phyloP scores from a whole-genome alignment of 2,888 invertebrate species.

The Minunthozetes semirufus region DNA sequence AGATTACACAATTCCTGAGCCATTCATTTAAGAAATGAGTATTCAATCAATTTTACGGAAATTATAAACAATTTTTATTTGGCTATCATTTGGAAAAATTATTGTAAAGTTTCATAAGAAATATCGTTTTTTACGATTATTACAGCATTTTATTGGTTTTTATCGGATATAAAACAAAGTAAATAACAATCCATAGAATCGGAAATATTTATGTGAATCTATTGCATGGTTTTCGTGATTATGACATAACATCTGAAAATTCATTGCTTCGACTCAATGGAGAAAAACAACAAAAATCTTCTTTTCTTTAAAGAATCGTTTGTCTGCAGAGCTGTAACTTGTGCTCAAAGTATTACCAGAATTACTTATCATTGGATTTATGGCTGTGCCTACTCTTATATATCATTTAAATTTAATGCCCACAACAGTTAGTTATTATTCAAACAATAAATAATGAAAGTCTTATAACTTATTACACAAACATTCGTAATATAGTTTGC shows the following conservation, averaged over 20 bases:
- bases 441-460: constrained; percentile 15
- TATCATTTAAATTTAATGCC: not conserved
- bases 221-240: constrained; percentile 1
- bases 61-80: no score
- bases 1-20: not conserved
- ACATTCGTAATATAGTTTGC: constrained; percentile 11
- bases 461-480: constrained; percentile 2
- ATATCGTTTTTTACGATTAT: no score
- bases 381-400: constrained; percentile 19
- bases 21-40: not conserved
- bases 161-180: no score
- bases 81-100: no score
- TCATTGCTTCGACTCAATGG: not conserved
- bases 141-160: no score
- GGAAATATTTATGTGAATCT: not conserved
- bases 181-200: not conserved
- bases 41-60: no score
- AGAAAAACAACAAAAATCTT: not conserved
- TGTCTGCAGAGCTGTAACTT: not conserved
- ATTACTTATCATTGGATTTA: constrained; percentile 13
- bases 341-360: not conserved
- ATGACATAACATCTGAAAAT: not conserved
- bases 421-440: constrained; percentile 18
- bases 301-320: not conserved
- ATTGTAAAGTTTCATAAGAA: no score